Evolutionary conservation across 2,888 invertebrate species (phyloP).

Genomic region (Chrysotoxum bicinctum): DNA sequence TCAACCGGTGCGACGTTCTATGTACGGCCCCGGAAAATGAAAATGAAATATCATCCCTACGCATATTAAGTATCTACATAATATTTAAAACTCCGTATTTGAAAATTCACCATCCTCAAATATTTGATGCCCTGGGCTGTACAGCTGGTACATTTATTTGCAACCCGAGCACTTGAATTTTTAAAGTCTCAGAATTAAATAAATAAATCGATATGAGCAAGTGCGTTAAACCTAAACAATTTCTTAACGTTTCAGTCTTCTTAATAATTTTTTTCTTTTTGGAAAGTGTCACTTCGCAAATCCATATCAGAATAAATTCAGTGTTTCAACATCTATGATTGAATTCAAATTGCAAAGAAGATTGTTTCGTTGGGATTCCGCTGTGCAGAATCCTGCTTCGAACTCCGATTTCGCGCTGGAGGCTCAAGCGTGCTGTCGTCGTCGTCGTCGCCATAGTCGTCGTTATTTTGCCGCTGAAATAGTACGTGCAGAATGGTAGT

Average conservation of each 20-base stretch:
- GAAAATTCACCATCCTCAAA: too few relatives aligned
- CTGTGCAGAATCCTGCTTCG: conserved; percentile 44
- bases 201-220: background rate
- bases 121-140: too few relatives aligned
- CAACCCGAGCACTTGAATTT: too few relatives aligned
- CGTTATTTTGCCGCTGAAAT: background rate
- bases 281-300: conserved; percentile 67
- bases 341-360: conserved; percentile 73
- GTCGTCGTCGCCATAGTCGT: background rate
- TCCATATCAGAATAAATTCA: conserved; percentile 70
- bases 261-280: conserved; percentile 16
- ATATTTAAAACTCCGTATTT: too few relatives aligned
- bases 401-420: conserved; percentile 60
- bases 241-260: conserved; percentile 1
- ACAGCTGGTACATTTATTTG: too few relatives aligned
- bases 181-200: too few relatives aligned
- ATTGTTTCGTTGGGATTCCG: conserved; percentile 70
- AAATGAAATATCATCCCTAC: too few relatives aligned
- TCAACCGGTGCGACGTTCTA: too few relatives aligned
- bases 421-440: conserved; percentile 41
- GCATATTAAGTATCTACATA: too few relatives aligned
- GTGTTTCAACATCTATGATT: conserved; percentile 72
- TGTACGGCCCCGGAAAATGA: too few relatives aligned
- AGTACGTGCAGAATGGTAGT: conserved; percentile 56
- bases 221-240: background rate